Base-by-base conservation (phyloP, 2,888 invertebrate genomes). In the Lasioglossum vierecki region DNA sequence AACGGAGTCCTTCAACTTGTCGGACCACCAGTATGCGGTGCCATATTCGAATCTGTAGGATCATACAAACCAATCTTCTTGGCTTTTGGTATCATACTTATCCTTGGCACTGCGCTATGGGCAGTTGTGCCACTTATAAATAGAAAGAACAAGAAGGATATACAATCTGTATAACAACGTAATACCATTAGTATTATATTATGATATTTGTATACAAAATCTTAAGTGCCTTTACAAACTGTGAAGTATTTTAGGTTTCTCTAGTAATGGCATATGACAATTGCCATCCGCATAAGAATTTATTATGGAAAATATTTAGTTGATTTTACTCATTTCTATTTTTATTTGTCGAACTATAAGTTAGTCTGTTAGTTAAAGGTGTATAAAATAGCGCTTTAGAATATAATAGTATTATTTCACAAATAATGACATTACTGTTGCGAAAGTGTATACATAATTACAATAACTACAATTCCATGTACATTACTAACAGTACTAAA, bases 1-100 rank as follows among this genome's bases (percentile, higher is more conserved):
- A 98, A 98, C 90, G 98, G 98, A 2, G 96, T 98, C 66, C 93
- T 98, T 11, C 98, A 98, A 94, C 94, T 98, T 63, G 95, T 97
- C 1, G 98, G 98, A 0, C 98, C 98, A 2, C 98, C 98, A 0
- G 94, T 98, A 8, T 98, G 98, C 93, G 98, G 98, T 0, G 91
- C 96, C 15, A 97, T 97, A 96, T 97, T 96, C 87, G 97, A 97
- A 90, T 92, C 95, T 44, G 95, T 96, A 0, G 93, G 96, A 1
- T 96, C 97, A 0, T 98, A 97, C 93, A 96, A 96, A 88, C 97
- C 97, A 0, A 96, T 98, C 70, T 97, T 98, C 91, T 96, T 97
- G 9, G 96, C 97, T 0, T 95, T 98, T 3, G 98, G 98, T 0
- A 95, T 97, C 77, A 96, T 97, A 76, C 95, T 98, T 41, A 95